Evolutionary conservation across 2,888 invertebrate genomes (phyloP).

Genomic region (Acleris laterana): DNA sequence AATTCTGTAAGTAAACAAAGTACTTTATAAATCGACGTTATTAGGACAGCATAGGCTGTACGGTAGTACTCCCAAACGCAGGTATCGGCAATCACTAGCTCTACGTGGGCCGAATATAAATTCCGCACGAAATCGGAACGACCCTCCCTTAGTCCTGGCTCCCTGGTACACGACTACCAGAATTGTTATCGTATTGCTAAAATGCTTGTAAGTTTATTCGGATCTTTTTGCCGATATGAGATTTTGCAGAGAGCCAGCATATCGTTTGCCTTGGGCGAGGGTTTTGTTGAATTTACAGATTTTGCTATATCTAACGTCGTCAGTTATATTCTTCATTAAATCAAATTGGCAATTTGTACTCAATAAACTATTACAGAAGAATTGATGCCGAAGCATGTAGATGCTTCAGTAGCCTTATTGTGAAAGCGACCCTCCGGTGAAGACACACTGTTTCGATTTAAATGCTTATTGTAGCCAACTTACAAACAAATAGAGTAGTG

Average conservation of each 20-base stretch:
- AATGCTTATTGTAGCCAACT: too few relatives aligned
- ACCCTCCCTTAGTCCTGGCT: constrained; percentile 32
- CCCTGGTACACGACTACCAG: constrained; percentile 31
- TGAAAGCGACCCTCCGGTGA: too few relatives aligned
- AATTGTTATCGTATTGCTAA: constrained; percentile 34
- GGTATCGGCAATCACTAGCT: constrained; percentile 45
- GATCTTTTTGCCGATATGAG: constrained; percentile 20
- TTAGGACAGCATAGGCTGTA: constrained; percentile 24
- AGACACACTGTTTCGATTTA: too few relatives aligned
- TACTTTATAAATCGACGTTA: constrained; percentile 17
- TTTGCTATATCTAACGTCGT: constrained; percentile 25
- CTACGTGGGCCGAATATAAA: constrained; percentile 47
- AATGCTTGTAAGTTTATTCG: constrained; percentile 28
- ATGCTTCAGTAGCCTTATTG: too few relatives aligned
- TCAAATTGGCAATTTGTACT: too few relatives aligned
- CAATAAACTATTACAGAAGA: too few relatives aligned
- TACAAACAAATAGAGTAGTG: too few relatives aligned
- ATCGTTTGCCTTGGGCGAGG: constrained; percentile 14
- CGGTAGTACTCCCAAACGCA: constrained; percentile 34
- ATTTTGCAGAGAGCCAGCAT: constrained; percentile 4
- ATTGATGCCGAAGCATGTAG: too few relatives aligned
- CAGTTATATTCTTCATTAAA: not conserved
- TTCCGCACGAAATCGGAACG: constrained; percentile 38
- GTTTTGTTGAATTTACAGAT: constrained; percentile 22
- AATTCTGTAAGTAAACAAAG: constrained; percentile 11